Base-by-base conservation (phyloP, 2,888 invertebrate genomes). In the Oscheius onirici region DNA sequence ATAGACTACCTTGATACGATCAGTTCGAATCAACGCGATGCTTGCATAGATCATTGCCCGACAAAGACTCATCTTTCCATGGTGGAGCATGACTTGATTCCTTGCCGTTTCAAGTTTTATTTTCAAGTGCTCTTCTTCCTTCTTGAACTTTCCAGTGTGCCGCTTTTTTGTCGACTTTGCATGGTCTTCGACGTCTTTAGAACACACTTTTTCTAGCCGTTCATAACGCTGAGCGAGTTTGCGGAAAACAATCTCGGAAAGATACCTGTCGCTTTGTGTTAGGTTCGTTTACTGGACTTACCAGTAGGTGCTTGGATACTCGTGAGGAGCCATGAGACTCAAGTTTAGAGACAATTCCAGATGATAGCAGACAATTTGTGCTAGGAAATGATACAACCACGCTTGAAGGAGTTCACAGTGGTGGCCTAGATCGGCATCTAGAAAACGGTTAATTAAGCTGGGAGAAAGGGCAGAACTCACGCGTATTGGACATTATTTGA, bases 261-360 rank as follows among this genome's bases (percentile, higher is more conserved):
- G 43, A 52, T 76, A 82, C 78, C 78, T 78, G 52, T 17, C 69
- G 44, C n/a, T 46, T 28, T 34, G 34, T 65, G 20, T 28, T 28
- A 6, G n/a, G n/a, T 46, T 63, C n/a, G 5, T 54, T 13, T 13
- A 26, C 22, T 15, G 24, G 3, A 41, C 52, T 65, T 49, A 93
- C 95, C 95, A 95, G 89, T 93, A 97, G 82, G 97, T 93, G 88
- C 95, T 96, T 84, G 95, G 93, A 89, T 94, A 97, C 90, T 99
- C 97, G 88, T 97, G 96, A 26, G 93, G 92, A 72, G 95, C 94
- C 89, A 97, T 97, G 41, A 99, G 90, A 88, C 97, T 96, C 68
- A 97, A 91, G 88, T 97, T 96, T 84, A 99, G 93, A 0, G 97
- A 97, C 24, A 95, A 93, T 82, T 97, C 91, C 44, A 96, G 91